These are phyloP conservation scores for Telmatochromis bifrenatus DNA, from an alignment of 2,113 vertebrate genomes.

Conservation along the genomic window DNA sequence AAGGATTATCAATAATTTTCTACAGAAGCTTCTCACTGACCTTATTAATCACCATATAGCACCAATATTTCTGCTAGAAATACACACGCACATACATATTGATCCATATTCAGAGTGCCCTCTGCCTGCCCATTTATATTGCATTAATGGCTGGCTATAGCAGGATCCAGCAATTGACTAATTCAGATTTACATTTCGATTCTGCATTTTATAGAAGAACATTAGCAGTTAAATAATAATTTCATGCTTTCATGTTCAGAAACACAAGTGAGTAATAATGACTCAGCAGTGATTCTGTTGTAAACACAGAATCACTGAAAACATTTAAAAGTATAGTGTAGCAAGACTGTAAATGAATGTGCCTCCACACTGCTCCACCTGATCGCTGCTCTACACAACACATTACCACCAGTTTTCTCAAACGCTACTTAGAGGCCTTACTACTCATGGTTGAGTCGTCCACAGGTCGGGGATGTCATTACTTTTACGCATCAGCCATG, in stretches of 20 bases:
- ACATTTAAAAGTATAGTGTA: background rate
- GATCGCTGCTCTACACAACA: background rate
- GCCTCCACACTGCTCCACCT: background rate
- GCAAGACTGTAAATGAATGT: background rate
- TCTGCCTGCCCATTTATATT: background rate
- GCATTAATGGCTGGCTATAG: background rate
- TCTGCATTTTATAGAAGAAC: background rate
- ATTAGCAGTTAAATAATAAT: background rate
- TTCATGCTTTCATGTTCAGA: background rate
- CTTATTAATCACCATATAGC: background rate
- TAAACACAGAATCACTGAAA: background rate
- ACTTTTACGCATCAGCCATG: background rate
- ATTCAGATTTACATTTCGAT: background rate
- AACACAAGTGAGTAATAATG: background rate
- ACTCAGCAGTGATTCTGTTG: background rate
- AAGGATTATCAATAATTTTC: background rate
- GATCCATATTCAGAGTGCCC: background rate
- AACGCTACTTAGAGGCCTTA: background rate
- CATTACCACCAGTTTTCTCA: background rate
- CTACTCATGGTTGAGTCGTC: background rate
- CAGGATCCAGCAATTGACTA: background rate
- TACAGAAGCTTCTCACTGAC: background rate
- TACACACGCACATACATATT: background rate
- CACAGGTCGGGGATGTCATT: background rate
- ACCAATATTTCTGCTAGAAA: background rate